Base-by-base conservation (phyloP, 2,113 vertebrate species). In the Megaptera novaeangliae region DNA sequence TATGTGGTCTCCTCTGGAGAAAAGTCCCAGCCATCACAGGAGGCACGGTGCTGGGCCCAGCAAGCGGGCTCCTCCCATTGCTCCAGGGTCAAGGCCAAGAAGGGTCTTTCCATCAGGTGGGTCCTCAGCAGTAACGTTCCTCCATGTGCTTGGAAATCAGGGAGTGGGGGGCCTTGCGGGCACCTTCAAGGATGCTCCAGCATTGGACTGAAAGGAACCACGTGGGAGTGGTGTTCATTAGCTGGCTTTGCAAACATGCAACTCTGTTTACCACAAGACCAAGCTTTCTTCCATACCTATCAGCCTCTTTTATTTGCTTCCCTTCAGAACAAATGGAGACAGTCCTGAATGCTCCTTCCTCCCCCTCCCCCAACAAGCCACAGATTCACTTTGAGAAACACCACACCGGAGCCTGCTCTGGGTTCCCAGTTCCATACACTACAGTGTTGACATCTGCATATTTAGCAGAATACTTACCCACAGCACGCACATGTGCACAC, bases 171-270 rank as follows among this genome's bases (percentile, higher is more conserved):
- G 4, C 15, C 29, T 23, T 17, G 31, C 77, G 8, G 25, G 55
- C 59, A 71, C 31, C n/a, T 87, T 99, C 98, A 98, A 94, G 95
- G 97, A 0, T 57, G 88, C n/a, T 97, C 96, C 9, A 55, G 72
- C 5, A 97, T 15, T n/a, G 96, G 68, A 6, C 98, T 99, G 94
- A 68, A 97, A 96, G 59, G 64, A 92, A 93, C 3, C 85, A 3
- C 0, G 6, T 1, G n/a, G 90, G 25, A 75, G 39, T 0, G 9
- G 6, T 1, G 2, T 52, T 68, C 1, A 0, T 95, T 71, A 91
- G 59, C 7, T 69, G 4, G 1, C 34, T 44, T 9, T 29, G 8
- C 75, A 46, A 59, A 66, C 9, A 4, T 8, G 3, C n/a, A 36
- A 21, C 49, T 69, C 75, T 55, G 41, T 8, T 10, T 2, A 72